Conservation (phyloP, 2,888 invertebrate species). For the Caenorhabditis sulstoni region DNA sequence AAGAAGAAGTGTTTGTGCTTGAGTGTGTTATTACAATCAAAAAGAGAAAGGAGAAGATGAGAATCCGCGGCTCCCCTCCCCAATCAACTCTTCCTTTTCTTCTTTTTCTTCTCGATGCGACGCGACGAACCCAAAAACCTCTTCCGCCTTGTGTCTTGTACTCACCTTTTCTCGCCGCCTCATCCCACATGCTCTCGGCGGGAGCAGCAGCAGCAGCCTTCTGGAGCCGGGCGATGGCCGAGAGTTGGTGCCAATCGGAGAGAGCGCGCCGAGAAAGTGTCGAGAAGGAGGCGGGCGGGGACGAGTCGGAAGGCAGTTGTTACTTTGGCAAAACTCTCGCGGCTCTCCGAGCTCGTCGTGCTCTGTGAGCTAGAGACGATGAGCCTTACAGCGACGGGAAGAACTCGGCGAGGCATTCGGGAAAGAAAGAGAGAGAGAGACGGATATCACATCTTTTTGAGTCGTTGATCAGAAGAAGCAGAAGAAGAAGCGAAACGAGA, state of each 20-base stretch:
- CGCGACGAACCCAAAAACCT: conserved; percentile 1
- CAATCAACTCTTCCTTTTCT: conserved; percentile 17
- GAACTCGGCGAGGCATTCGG: not conserved
- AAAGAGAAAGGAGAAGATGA: too few relatives aligned
- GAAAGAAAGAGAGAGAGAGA: conserved; percentile 1
- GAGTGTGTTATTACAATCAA: conserved; percentile 39
- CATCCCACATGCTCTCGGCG: too few relatives aligned
- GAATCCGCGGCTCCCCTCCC: not conserved
- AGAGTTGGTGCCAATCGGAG: not conserved
- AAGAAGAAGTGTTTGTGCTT: conserved; percentile 14
- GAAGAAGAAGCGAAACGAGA: conserved; percentile 9
- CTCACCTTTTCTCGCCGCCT: not conserved
- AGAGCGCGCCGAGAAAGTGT: not conserved
- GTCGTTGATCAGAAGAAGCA: not conserved
- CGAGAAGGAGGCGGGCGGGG: conserved; percentile 4
- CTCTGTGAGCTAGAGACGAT: not conserved
- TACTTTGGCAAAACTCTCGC: conserved; percentile 33
- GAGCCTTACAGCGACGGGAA: conserved; percentile 28
- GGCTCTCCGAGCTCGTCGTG: not conserved
- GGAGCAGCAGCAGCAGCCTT: not conserved
- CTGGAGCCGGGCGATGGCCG: not conserved
- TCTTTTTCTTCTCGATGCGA: too few relatives aligned
- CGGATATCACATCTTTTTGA: conserved; percentile 13
- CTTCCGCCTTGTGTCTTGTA: not conserved
- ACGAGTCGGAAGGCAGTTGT: conserved; percentile 25